Evolutionary conservation across 2,797 vertebrate species (phyloP).

Genomic region (Pristis pectinata): DNA sequence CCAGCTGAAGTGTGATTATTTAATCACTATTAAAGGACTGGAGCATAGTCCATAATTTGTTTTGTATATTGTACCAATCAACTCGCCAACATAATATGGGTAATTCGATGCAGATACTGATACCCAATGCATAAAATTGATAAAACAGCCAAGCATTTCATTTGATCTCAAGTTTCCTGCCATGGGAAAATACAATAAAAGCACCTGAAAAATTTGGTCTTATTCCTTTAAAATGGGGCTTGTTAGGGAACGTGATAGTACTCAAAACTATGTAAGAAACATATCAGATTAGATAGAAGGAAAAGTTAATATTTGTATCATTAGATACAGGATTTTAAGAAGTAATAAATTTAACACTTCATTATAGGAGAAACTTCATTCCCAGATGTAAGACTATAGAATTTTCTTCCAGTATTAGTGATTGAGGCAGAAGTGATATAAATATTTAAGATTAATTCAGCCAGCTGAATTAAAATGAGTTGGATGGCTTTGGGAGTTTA

Average conservation of each 20-base stretch:
- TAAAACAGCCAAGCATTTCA: neutral
- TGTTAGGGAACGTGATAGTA: neutral
- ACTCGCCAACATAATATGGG: neutral
- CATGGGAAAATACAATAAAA: neutral
- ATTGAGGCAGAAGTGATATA: neutral
- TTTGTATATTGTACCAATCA: neutral
- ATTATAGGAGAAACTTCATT: neutral
- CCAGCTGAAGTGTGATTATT: neutral
- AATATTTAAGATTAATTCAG: neutral
- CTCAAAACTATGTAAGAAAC: neutral
- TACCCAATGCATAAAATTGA: too few relatives aligned
- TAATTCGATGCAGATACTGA: neutral
- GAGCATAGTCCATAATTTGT: neutral
- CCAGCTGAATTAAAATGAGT: neutral
- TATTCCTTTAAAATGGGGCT: neutral
- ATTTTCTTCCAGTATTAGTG: neutral
- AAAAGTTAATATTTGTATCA: neutral
- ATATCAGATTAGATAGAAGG: neutral
- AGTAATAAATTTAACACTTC: neutral
- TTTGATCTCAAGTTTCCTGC: neutral
- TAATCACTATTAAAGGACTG: neutral
- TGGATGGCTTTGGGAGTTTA: neutral
- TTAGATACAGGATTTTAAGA: neutral
- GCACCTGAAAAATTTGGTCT: neutral
- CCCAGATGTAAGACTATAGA: neutral